Percentiles rank a stretch among this genome's conserved stretches.
Evolutionary conservation across 2,888 invertebrate genomes (phyloP).

Genomic region (Dolichopus griseipennis): DNA sequence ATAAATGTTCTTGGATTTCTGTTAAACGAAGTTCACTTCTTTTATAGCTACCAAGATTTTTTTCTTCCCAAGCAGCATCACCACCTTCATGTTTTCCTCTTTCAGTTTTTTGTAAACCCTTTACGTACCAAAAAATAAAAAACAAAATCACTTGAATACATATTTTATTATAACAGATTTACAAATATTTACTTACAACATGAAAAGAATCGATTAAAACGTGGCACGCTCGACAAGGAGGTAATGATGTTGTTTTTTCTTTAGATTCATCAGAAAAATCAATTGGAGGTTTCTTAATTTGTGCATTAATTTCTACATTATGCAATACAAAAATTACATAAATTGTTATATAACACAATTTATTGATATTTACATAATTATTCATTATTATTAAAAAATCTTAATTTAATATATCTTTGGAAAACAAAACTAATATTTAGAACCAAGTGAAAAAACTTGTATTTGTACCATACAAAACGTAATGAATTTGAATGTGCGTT

Average conservation of each 20-base stretch:
- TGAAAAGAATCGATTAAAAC: slow-evolving; percentile 66
- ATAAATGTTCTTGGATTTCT: slow-evolving; percentile 83
- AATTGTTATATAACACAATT: not conserved
- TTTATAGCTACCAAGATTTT: slow-evolving; percentile 71
- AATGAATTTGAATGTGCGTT: too few species aligned
- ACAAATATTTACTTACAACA: slow-evolving; percentile 35
- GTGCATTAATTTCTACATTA: not conserved
- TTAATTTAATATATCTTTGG: too few species aligned
- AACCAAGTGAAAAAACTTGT: too few species aligned
- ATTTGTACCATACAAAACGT: too few species aligned
- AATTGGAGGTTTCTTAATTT: slow-evolving; percentile 9
- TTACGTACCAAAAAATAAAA: too few species aligned
- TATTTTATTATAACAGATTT: not conserved
- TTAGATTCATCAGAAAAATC: slow-evolving; percentile 30
- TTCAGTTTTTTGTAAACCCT: slow-evolving; percentile 71
- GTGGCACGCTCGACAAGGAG: slow-evolving; percentile 72
- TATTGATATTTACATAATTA: not conserved
- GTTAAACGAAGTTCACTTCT: slow-evolving; percentile 81
- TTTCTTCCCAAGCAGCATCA: slow-evolving; percentile 89
- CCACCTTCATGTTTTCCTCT: slow-evolving; percentile 87
- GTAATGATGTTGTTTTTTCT: slow-evolving; percentile 47
- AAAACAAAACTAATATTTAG: too few species aligned
- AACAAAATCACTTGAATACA: slow-evolving; percentile 8
- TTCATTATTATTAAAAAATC: too few species aligned
- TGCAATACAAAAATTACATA: not conserved